Percentiles rank a stretch among this genome's conserved stretches.
Evolutionary conservation across 1,140 invertebrate genomes (phyloP).

Genomic region (Kradibia gibbosae): DNA sequence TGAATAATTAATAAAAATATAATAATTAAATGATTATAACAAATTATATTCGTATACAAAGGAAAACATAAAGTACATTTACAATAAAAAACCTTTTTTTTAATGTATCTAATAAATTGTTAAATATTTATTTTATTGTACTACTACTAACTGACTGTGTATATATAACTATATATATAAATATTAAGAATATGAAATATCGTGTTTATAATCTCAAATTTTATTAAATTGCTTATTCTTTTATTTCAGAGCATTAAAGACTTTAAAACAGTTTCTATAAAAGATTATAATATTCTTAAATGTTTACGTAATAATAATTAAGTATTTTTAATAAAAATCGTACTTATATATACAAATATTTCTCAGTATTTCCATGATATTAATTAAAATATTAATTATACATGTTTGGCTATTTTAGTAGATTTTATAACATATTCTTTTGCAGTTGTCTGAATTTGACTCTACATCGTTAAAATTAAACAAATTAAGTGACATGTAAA

Average conservation of each 20-base stretch:
- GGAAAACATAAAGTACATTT: too few relatives aligned
- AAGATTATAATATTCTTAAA: too few relatives aligned
- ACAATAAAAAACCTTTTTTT: neutral
- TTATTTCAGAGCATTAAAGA: neutral
- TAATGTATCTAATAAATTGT: neutral
- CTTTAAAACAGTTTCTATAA: too few relatives aligned
- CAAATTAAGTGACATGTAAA: slow-evolving; percentile 19
- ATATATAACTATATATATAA: neutral
- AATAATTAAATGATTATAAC: too few relatives aligned
- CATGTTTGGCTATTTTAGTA: neutral
- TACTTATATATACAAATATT: too few relatives aligned
- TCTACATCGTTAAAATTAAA: neutral
- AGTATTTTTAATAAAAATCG: too few relatives aligned
- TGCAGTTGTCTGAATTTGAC: neutral
- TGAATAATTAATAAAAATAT: too few relatives aligned
- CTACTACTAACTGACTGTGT: neutral
- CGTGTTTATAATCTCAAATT: neutral
- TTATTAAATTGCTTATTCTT: neutral
- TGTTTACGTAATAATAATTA: too few relatives aligned
- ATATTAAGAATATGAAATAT: neutral
- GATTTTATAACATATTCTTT: neutral
- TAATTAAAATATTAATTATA: neutral
- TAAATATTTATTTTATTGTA: slow-evolving; percentile 4
- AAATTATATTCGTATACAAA: too few relatives aligned
- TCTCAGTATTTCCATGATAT: too few relatives aligned